Conservation (phyloP, 2,113 vertebrate genomes). For the Malurus alboscapulatus region DNA sequence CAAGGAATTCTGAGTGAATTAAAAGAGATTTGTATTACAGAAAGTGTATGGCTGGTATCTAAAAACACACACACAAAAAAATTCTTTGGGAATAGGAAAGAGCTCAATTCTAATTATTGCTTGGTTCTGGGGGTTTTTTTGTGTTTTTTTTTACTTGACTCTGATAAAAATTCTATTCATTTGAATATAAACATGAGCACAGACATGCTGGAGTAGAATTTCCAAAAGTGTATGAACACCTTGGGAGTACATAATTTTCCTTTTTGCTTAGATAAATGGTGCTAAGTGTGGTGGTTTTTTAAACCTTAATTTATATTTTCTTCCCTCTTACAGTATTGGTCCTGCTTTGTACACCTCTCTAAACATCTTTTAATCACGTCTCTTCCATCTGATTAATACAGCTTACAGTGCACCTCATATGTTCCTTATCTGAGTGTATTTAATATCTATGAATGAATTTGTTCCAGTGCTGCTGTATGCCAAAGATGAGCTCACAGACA, state of each 20-base stretch:
- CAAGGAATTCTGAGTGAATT: not conserved
- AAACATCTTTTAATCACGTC: not conserved
- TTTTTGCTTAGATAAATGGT: not conserved
- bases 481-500: slow-evolving; percentile 18
- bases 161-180: not conserved
- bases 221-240: not conserved
- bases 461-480: not conserved
- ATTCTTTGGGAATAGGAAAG: not conserved
- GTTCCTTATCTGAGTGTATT: slow-evolving; percentile 7
- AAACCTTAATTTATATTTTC: not conserved
- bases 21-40: not conserved
- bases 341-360: not conserved
- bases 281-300: not conserved
- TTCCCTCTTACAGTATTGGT: not conserved
- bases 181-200: not conserved
- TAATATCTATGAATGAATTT: slow-evolving; percentile 30
- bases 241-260: not conserved
- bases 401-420: not conserved
- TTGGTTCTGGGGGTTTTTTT: not conserved
- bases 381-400: not conserved
- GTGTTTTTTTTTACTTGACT: not conserved
- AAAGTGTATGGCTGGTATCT: not conserved
- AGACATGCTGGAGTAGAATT: not conserved
- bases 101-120: not conserved
- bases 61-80: not conserved